These are phyloP conservation scores for Oenanthe oenanthe DNA, from an alignment of 2,113 vertebrate species.

Conservation along the genomic window DNA sequence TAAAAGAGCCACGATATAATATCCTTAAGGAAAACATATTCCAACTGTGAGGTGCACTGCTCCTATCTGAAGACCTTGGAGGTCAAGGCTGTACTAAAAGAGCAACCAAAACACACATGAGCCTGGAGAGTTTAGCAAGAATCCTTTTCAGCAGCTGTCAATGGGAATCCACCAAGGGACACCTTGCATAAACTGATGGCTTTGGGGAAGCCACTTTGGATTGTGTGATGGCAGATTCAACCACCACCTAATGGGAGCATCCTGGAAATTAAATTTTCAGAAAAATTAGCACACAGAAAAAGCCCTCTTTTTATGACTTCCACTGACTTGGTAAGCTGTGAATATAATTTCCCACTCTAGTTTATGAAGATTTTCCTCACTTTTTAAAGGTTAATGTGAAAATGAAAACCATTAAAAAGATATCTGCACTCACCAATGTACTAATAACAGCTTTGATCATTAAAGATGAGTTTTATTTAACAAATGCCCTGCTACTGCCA, in stretches of 20 bases:
- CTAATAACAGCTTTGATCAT: slow-evolving; percentile 42
- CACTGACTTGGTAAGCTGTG: neutral
- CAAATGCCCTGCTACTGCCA: slow-evolving; percentile 20
- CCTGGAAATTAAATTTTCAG: neutral
- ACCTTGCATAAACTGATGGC: neutral
- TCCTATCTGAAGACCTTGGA: slow-evolving; percentile 27
- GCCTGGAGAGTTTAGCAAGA: slow-evolving; percentile 13
- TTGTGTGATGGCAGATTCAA: neutral
- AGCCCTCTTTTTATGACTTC: neutral
- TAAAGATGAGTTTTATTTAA: slow-evolving; percentile 52
- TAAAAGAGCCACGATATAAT: slow-evolving; percentile 30
- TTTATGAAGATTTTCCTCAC: slow-evolving; percentile 16
- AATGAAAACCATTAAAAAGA: slow-evolving; percentile 33
- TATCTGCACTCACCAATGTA: slow-evolving; percentile 19
- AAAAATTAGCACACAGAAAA: neutral
- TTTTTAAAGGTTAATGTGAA: slow-evolving; percentile 27
- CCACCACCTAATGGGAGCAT: neutral
- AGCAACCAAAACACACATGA: slow-evolving; percentile 22
- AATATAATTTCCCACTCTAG: slow-evolving; percentile 8
- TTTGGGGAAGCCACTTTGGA: neutral
- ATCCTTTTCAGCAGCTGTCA: neutral
- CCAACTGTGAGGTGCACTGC: neutral
- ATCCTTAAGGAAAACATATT: slow-evolving; percentile 40
- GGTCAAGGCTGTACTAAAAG: slow-evolving; percentile 43
- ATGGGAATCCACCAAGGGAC: neutral